Evolutionary conservation across 2,113 vertebrate genomes (phyloP).

Genomic region (Tauraco erythrolophus): DNA sequence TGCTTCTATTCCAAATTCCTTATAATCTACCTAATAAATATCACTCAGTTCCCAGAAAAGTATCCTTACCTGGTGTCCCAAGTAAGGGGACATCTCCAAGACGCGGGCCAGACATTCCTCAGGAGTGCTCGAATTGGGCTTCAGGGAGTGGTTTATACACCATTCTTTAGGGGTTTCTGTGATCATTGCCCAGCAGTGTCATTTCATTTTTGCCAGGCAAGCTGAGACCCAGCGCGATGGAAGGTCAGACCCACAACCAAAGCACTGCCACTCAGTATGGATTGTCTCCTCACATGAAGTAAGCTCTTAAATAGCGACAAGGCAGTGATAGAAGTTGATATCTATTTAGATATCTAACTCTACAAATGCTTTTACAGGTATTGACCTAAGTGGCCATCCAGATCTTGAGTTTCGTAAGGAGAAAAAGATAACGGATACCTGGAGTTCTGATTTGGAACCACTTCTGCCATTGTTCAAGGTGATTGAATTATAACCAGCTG

Average conservation of each 20-base stretch:
- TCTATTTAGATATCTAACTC: background rate
- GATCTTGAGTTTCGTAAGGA: background rate
- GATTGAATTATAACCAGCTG: background rate
- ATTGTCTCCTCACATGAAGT: background rate
- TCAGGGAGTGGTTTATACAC: too few relatives aligned
- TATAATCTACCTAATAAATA: background rate
- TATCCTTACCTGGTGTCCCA: background rate
- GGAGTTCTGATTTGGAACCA: background rate
- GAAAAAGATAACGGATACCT: background rate
- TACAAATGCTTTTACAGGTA: background rate
- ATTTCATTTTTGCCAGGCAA: background rate
- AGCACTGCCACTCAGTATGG: background rate
- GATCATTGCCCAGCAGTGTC: accelerated
- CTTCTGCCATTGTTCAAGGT: background rate
- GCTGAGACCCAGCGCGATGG: background rate
- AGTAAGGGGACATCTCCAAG: background rate
- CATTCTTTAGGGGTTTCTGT: background rate
- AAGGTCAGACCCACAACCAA: accelerated
- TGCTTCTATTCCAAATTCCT: background rate
- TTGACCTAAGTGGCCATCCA: background rate
- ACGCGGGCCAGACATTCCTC: background rate
- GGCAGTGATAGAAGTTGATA: background rate
- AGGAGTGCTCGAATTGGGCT: background rate
- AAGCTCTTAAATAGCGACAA: background rate
- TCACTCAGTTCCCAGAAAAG: background rate